These are phyloP conservation scores for Perizoma flavofasciatum DNA, from an alignment of 2,888 invertebrate species.

Conservation along the genomic window DNA sequence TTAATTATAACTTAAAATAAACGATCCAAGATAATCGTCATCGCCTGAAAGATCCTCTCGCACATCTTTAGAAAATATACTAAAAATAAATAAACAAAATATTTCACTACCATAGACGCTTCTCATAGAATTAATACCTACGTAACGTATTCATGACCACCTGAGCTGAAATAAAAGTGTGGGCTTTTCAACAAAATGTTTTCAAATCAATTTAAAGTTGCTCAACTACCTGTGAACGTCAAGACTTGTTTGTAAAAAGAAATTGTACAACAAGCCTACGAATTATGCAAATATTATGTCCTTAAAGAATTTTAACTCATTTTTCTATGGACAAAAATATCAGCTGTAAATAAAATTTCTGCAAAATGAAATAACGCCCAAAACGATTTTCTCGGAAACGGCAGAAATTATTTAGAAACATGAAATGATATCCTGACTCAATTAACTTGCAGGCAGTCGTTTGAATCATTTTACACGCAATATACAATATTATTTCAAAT, in stretches of 20 bases:
- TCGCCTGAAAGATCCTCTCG: too few species aligned
- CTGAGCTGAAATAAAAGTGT: slow-evolving; percentile 11
- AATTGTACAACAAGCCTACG: neutral
- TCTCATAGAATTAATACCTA: slow-evolving; percentile 2
- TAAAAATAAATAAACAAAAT: slow-evolving; percentile 7
- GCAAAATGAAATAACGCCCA: too few species aligned
- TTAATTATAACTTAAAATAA: too few species aligned
- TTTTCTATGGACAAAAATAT: too few species aligned
- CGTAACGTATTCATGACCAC: slow-evolving; percentile 11
- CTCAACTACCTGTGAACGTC: slow-evolving; percentile 2
- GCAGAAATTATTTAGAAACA: slow-evolving; percentile 15
- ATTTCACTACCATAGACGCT: slow-evolving; percentile 7
- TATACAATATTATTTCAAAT: too few species aligned
- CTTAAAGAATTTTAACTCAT: too few species aligned
- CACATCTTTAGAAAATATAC: neutral
- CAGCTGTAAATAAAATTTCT: too few species aligned
- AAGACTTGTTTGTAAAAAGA: slow-evolving; percentile 11
- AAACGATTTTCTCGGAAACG: neutral
- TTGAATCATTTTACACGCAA: neutral
- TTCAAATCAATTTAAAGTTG: slow-evolving; percentile 15
- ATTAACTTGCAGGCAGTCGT: slow-evolving; percentile 7
- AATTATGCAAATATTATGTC: neutral
- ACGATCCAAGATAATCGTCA: too few species aligned
- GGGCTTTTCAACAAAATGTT: slow-evolving; percentile 23
- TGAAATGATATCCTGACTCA: slow-evolving; percentile 12